These are phyloP conservation scores for Protobothrops mucrosquamatus DNA, from an alignment of 2,113 vertebrate species.

Conservation along the genomic window DNA sequence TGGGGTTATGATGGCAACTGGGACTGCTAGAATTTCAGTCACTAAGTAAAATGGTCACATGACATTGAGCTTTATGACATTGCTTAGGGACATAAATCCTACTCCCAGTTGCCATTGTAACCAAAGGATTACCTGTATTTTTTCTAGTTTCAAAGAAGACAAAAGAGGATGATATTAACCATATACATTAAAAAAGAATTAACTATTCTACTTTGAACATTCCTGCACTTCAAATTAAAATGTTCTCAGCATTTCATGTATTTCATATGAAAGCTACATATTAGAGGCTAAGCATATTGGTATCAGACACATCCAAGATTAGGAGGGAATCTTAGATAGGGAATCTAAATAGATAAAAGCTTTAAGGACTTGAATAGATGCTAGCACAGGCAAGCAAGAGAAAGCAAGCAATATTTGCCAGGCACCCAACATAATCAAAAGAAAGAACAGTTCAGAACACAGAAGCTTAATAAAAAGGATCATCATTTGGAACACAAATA, in stretches of 20 bases:
- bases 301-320: conserved; percentile 19
- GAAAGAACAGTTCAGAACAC: conserved; percentile 37
- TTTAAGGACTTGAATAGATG: conserved; percentile 1
- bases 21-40: neutral
- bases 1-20: neutral
- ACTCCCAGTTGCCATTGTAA: neutral
- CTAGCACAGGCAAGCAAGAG: rapidly evolving
- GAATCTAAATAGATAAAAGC: conserved; percentile 2
- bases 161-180: neutral
- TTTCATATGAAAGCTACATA: conserved; percentile 7
- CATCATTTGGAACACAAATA: neutral
- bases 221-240: conserved; percentile 17
- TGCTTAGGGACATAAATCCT: neutral
- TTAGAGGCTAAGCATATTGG: neutral
- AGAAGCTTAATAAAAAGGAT: conserved; percentile 25
- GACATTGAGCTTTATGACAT: neutral
- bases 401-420: conserved; percentile 19
- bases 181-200: conserved; percentile 11
- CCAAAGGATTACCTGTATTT: neutral
- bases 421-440: conserved; percentile 35
- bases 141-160: neutral
- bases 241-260: conserved; percentile 18
- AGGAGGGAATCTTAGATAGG: neutral
- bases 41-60: neutral
- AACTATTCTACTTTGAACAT: neutral